Conservation (phyloP, 2,113 vertebrate genomes). For the Progne subis region DNA sequence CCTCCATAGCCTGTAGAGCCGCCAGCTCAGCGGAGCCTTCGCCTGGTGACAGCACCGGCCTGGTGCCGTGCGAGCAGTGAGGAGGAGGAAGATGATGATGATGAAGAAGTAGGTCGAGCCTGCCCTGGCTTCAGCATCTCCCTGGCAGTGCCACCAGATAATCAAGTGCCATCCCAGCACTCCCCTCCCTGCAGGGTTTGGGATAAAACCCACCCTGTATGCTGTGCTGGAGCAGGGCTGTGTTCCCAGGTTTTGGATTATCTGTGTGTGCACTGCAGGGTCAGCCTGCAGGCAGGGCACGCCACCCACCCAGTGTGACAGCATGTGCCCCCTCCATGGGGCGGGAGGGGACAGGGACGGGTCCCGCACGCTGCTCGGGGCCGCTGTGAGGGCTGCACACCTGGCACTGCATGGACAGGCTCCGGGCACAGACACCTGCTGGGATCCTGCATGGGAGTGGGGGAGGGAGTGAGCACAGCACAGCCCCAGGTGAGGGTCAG, state of each 20-base stretch:
- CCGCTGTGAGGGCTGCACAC: conserved; percentile 6
- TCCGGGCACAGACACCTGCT: neutral
- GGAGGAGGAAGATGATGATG: conserved; percentile 83
- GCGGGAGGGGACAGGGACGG: neutral
- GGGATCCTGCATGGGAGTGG: neutral
- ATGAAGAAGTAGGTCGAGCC: conserved; percentile 80
- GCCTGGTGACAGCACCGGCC: conserved; percentile 76
- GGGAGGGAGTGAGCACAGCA: neutral
- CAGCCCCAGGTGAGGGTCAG: accelerated
- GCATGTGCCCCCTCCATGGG: conserved; percentile 61
- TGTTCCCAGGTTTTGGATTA: neutral
- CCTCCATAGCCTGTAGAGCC: conserved; percentile 73
- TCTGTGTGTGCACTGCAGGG: accelerated
- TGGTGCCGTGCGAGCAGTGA: conserved; percentile 76
- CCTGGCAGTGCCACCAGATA: conserved; percentile 29
- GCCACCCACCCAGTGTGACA: conserved; percentile 14
- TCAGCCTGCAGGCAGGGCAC: neutral
- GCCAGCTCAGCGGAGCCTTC: conserved; percentile 78
- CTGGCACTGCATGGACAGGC: conserved; percentile 71
- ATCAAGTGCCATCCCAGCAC: neutral
- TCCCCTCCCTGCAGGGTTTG: neutral
- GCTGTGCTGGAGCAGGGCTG: neutral
- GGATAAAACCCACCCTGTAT: neutral
- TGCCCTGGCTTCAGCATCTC: neutral
- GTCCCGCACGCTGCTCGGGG: neutral